Evolutionary conservation across 92 coral and sea anemone genomes (phyloP), one percentile per base, ranked within the genome.

Genomic region (Zoanthus sociatus): DNA sequence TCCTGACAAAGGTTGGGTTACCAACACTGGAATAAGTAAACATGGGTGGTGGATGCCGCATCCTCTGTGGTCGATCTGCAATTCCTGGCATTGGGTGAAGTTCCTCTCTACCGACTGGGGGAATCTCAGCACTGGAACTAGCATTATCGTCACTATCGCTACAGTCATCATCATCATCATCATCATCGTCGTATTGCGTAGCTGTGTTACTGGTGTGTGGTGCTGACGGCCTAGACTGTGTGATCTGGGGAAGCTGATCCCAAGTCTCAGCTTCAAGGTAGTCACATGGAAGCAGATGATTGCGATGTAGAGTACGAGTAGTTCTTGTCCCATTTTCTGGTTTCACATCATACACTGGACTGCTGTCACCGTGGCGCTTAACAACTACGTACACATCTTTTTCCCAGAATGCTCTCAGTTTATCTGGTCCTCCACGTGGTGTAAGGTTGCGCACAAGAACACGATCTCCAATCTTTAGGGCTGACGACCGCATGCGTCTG

Each of bases 221-320:
- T 56, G 88, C 63, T 42, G 88, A 64, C 51, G 88, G 54, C 44
- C 88, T n/a, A 33, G 51, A 4, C 42, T 48, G 55, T 73, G 32
- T 72, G 71, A 85, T 10, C 78, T 54, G 88, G 70, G 88, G 88
- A 73, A 85, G 82, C 47, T 85, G 17, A n/a, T 85, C 53, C 82
- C 88, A 85, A 54, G 88, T 64, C 77, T 73, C 78, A 46, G 88
- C 68, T 14, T 63, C 60, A 20, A 86, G 89, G 71, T 71, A 84
- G 37, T 75, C 83, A 75, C 89, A 76, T 33, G 73, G 76, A 54
- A 86, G 75, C 53, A 76, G 61, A 61, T 56, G 89, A 60, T 76
- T 85, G 79, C 84, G 84, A 56, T 78, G 84, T 18, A 78, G 54
- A 64, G 54, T 56, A 58, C 84, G 84, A 78, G 84, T 58, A 66